Conservation (phyloP, 2,113 vertebrate genomes). For the Acrocephalus arundinaceus region DNA sequence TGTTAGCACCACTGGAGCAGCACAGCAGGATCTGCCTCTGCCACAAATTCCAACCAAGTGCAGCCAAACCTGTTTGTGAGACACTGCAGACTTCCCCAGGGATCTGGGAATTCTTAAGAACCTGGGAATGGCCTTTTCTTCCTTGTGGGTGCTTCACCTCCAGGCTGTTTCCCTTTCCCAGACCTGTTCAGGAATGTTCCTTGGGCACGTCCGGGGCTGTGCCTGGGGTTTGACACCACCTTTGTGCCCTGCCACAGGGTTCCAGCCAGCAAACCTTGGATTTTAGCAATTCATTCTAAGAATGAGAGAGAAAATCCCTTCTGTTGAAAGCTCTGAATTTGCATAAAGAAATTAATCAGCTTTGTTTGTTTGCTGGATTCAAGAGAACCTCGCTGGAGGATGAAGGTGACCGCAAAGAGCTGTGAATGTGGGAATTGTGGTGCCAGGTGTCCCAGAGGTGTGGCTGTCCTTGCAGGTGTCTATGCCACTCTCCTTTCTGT, state of each 20-base stretch:
- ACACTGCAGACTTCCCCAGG: background rate
- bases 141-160: background rate
- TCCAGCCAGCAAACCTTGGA: background rate
- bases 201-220: background rate
- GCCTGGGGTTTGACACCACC: background rate
- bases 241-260: background rate
- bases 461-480: background rate
- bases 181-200: background rate
- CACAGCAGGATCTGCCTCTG: background rate
- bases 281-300: background rate
- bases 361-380: background rate
- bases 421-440: background rate
- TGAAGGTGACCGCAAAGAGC: background rate
- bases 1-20: background rate
- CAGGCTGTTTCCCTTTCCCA: background rate
- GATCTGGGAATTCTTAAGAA: background rate
- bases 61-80: background rate
- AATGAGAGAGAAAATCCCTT: background rate
- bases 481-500: background rate
- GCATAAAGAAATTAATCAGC: background rate
- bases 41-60: background rate
- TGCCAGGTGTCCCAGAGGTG: accelerated
- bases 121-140: background rate
- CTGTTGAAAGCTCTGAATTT: background rate
- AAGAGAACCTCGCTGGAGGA: background rate